Evolutionary conservation across 2,113 vertebrate genomes (phyloP), one percentile per base, ranked within the genome.

Genomic region (Excalfactoria chinensis): DNA sequence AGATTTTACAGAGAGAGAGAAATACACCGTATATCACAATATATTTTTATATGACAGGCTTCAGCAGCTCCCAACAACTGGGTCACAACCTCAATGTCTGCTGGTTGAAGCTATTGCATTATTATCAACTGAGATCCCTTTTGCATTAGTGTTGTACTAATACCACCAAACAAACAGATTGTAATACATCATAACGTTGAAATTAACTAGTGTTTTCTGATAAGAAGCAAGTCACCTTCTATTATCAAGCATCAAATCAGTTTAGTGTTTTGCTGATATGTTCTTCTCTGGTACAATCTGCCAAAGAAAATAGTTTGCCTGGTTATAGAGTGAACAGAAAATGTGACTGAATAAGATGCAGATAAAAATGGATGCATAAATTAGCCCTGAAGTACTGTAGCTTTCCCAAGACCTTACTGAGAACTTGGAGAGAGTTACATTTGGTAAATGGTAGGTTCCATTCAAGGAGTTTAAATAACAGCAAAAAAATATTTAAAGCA

Each of bases 351-450:
- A 83, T 70, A 74, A 85, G 60, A 83, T 13, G 15, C 30, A 81
- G 91, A 88, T 84, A 89, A 94, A 96, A 90, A 80, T 22, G 23
- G 91, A 79, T 87, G 74, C 10, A 91, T 40, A 93, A 95, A 89
- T 93, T 74, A 93, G 30, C 48, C 72, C 69, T 83, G 0, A 74
- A 95, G 58, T 71, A 87, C 62, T 77, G 51, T 16, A 91, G 75
- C 88, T 84, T 92, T 89, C 60, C 75, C 72, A 80, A 88, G 72
- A 84, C 48, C 76, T 86, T 71, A n/a, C 30, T 87, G 73, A 67
- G 43, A 94, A 89, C 28, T 85, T 28, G 51, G n/a, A 90, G 28
- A 67, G 22, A 60, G 64, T 64, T 86, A 87, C 67, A 93, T 71
- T 87, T 88, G 69, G 35, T 26, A 85, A 91, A 93, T 60, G 5